Percentiles rank a stretch among this genome's conserved stretches.
Conservation (phyloP, 1,140 invertebrate species). For the Dendroctonus ponderosae region DNA sequence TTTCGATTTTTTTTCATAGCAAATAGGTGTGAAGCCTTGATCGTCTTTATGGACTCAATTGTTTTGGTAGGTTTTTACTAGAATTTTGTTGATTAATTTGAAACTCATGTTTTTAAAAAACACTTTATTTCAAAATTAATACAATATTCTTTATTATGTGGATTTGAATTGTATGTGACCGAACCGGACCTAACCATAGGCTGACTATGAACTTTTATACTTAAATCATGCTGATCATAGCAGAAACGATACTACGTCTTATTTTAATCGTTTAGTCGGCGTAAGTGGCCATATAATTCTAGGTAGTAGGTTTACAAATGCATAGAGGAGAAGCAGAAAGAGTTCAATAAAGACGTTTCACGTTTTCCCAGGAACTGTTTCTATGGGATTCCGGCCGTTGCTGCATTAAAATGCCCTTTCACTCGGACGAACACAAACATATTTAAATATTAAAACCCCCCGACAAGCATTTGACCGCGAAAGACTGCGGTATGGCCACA, state of each 20-base stretch:
- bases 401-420: constrained; percentile 34
- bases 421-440: constrained; percentile 31
- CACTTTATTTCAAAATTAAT: background rate
- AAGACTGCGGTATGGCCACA: constrained; percentile 32
- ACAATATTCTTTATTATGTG: too few relatives aligned
- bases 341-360: background rate
- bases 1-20: too few relatives aligned
- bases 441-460: constrained; percentile 34
- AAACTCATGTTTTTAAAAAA: background rate
- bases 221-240: too few relatives aligned
- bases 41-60: too few relatives aligned
- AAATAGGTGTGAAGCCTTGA: too few relatives aligned
- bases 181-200: too few relatives aligned
- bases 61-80: too few relatives aligned
- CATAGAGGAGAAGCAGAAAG: background rate
- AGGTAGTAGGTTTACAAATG: background rate
- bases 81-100: background rate
- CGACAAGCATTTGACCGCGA: constrained; percentile 32
- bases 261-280: too few relatives aligned
- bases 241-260: too few relatives aligned
- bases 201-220: too few relatives aligned
- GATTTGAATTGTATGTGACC: too few relatives aligned
- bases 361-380: background rate
- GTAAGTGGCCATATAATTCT: background rate
- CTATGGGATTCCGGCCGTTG: constrained; percentile 24